Evolutionary conservation across 2,113 vertebrate species (phyloP).

Genomic region (Hippolais icterina): DNA sequence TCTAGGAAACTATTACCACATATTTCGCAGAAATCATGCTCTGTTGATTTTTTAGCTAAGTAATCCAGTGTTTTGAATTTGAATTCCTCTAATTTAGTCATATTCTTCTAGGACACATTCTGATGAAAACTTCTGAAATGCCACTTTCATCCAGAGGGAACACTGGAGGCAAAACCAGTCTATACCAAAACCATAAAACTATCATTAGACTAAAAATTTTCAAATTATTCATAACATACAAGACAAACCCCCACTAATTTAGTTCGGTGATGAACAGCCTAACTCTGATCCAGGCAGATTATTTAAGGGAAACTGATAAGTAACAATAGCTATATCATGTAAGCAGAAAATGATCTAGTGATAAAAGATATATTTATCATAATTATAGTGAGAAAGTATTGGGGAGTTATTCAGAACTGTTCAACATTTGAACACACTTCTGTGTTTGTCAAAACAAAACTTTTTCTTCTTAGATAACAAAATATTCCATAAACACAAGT

Average conservation of each 20-base stretch:
- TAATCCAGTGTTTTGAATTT: conserved; percentile 5
- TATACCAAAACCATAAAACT: background rate
- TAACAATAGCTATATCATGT: background rate
- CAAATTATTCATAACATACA: background rate
- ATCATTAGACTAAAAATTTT: background rate
- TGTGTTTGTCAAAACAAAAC: background rate
- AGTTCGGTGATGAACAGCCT: background rate
- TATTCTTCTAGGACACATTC: background rate
- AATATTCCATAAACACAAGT: background rate
- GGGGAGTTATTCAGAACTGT: background rate
- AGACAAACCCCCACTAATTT: background rate
- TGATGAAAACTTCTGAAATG: background rate
- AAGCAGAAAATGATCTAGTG: background rate
- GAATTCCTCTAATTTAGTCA: conserved; percentile 14
- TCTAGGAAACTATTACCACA: conserved; percentile 56
- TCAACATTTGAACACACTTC: background rate
- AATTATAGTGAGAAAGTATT: background rate
- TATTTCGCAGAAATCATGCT: conserved; percentile 22
- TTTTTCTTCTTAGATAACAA: background rate
- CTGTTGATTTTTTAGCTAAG: background rate
- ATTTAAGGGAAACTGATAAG: background rate
- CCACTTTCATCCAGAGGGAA: background rate
- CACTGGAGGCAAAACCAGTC: background rate
- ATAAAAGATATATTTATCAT: background rate
- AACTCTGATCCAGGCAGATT: background rate